phyloP scores from a whole-genome alignment of 1,140 invertebrate species.

The Brachionus calyciflorus region DNA sequence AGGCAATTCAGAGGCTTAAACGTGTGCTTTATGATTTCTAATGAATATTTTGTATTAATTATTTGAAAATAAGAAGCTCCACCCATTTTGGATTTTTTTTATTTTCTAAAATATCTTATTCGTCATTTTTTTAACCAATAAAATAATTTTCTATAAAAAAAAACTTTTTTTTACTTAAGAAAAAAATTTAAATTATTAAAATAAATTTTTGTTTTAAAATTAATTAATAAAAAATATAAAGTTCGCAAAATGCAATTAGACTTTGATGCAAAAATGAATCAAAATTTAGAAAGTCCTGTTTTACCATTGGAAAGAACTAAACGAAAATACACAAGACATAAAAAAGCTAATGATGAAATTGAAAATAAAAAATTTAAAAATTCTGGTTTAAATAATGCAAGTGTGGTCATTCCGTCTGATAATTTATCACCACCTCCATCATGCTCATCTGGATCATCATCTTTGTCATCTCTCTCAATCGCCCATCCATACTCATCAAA shows the following conservation, averaged over 20 bases:
- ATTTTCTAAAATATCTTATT: background rate
- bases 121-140: background rate
- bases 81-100: background rate
- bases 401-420: background rate
- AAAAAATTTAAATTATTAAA: slow-evolving; percentile 21
- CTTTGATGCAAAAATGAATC: background rate
- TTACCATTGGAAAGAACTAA: background rate
- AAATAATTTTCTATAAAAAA: background rate
- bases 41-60: background rate
- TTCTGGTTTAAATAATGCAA: background rate
- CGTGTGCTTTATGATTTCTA: slow-evolving; percentile 12
- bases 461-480: background rate
- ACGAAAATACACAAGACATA: slow-evolving; percentile 18
- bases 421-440: slow-evolving; percentile 31
- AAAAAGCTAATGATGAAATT: background rate
- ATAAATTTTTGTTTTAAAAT: background rate
- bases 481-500: background rate
- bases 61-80: background rate
- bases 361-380: background rate
- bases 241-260: slow-evolving; percentile 8
- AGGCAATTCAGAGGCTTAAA: background rate
- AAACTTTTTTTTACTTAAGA: background rate
- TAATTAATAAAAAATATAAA: too few relatives aligned
- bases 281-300: background rate
- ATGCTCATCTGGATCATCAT: slow-evolving; percentile 9